Evolutionary conservation across 1,140 invertebrate species (phyloP).

Genomic region (Mactra quadrangularis): DNA sequence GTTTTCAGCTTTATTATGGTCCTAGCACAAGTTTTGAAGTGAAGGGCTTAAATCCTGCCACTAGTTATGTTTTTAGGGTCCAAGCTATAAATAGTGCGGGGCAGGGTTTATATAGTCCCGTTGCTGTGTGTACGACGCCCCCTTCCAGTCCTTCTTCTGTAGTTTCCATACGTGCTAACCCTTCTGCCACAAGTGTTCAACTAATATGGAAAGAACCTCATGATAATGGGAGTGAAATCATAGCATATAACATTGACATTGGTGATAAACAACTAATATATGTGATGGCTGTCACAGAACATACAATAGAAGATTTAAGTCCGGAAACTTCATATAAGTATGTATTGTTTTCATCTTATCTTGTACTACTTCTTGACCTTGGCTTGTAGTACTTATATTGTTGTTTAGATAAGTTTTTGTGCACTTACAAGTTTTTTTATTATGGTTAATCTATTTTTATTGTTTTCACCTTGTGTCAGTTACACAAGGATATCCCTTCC

Average conservation of each 20-base stretch:
- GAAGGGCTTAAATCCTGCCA: constrained; percentile 90
- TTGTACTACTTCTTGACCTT: no score
- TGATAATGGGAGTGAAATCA: constrained; percentile 87
- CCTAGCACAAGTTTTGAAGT: constrained; percentile 87
- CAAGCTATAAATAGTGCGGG: constrained; percentile 84
- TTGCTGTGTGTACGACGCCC: constrained; percentile 77
- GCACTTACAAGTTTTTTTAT: no score
- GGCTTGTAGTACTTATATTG: no score
- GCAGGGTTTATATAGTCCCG: constrained; percentile 78
- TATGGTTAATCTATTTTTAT: no score
- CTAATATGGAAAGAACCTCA: constrained; percentile 90
- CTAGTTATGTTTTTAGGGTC: constrained; percentile 91
- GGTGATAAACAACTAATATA: constrained; percentile 85
- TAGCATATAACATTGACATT: constrained; percentile 90
- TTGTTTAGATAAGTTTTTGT: no score
- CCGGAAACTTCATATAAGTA: constrained; percentile 87
- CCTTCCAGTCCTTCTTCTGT: constrained; percentile 81
- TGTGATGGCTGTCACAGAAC: constrained; percentile 76
- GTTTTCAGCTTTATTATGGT: constrained; percentile 84
- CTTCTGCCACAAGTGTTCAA: constrained; percentile 88
- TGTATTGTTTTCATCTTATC: no score
- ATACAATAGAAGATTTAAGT: constrained; percentile 84
- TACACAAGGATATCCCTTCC: no score
- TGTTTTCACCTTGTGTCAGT: no score
- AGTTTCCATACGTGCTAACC: constrained; percentile 85